A percentile compares a stretch with the other conserved stretches of the same genome.
phyloP scores from a whole-genome alignment of 2,888 invertebrate genomes.

The Lasioglossum villosulum region DNA sequence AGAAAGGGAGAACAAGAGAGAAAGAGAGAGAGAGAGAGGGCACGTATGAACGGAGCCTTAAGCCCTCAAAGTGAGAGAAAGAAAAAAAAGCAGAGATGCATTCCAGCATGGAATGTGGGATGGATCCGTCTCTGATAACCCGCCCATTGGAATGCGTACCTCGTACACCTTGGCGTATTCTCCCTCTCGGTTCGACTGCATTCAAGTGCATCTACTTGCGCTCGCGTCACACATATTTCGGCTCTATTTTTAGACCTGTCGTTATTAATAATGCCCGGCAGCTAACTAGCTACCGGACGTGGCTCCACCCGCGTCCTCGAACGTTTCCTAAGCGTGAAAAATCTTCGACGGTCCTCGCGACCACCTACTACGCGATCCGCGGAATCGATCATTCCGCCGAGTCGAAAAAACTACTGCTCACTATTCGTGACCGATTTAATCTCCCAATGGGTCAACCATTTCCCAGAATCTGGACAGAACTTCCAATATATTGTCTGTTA shows the following conservation, averaged over 20 bases:
- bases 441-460: neutral
- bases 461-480: neutral
- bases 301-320: neutral
- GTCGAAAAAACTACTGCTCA: neutral
- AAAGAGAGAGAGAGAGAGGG: neutral
- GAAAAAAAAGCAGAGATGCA: slow-evolving; percentile 66
- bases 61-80: slow-evolving; percentile 62
- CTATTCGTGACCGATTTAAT: neutral
- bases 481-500: neutral
- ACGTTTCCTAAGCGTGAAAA: neutral
- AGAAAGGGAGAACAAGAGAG: neutral
- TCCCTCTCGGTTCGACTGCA: slow-evolving; percentile 70
- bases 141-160: slow-evolving; percentile 82
- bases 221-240: slow-evolving; percentile 57
- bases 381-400: neutral
- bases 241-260: slow-evolving; percentile 62
- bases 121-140: slow-evolving; percentile 83
- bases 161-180: slow-evolving; percentile 79
- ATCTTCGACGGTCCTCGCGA: neutral
- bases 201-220: slow-evolving; percentile 64
- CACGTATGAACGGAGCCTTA: slow-evolving; percentile 68
- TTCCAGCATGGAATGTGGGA: slow-evolving; percentile 81
- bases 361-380: neutral
- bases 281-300: neutral
- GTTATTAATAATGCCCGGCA: slow-evolving; percentile 41